Percentiles rank a stretch among this genome's conserved stretches.
Conservation (phyloP, 2,113 vertebrate species). For the Nothocercus nigrocapillus region DNA sequence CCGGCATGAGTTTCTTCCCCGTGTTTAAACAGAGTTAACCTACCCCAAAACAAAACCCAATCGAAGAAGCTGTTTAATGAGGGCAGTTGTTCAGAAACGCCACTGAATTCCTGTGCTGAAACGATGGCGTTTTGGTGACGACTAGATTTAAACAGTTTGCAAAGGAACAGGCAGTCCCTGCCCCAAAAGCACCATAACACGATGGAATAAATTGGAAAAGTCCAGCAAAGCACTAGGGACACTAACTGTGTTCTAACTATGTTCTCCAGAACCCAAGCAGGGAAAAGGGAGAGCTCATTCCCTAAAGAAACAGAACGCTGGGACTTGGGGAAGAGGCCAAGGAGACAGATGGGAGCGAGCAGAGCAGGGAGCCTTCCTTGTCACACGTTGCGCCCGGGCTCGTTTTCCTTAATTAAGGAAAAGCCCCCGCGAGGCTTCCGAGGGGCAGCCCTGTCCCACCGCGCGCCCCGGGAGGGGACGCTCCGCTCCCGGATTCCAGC, state of each 20-base stretch:
- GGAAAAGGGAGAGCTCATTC: neutral
- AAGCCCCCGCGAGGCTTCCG: too few species aligned
- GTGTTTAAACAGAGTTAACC: neutral
- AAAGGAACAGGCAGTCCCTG: neutral
- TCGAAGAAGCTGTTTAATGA: neutral
- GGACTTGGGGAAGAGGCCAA: rapidly evolving
- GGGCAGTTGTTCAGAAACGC: neutral
- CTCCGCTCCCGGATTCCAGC: too few species aligned
- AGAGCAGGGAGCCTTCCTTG: neutral
- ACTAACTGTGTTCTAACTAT: neutral
- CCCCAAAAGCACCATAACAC: rapidly evolving
- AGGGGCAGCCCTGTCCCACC: too few species aligned
- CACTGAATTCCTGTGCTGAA: neutral
- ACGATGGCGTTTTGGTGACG: neutral
- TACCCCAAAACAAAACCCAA: neutral
- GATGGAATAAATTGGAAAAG: neutral
- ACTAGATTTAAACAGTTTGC: neutral
- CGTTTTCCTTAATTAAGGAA: neutral
- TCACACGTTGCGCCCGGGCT: neutral
- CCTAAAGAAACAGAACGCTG: rapidly evolving
- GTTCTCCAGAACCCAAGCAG: too few species aligned
- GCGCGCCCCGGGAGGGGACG: too few species aligned
- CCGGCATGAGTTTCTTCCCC: neutral
- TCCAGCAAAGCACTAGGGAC: rapidly evolving
- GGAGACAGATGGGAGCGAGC: rapidly evolving